Evolutionary conservation across 2,113 vertebrate species (phyloP), one percentile per base, ranked within the genome.

Genomic region (Eptesicus fuscus): DNA sequence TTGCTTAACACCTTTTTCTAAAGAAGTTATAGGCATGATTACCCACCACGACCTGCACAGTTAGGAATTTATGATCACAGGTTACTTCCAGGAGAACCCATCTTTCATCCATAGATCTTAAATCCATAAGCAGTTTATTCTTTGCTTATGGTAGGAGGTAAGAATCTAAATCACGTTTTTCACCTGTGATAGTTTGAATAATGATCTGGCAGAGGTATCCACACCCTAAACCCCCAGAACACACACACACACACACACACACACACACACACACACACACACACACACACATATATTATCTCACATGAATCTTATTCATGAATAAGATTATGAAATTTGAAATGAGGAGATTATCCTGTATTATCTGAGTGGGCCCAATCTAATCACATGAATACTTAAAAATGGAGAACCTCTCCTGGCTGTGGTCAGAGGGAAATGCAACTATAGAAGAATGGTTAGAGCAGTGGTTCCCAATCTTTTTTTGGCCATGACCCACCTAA

Each of bases 91-190:
- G 1, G 17, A 61, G 37, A 82, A 80, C 9, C 35, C 16, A 5
- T 42, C 37, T 61, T 42, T 82, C 10, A 17, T 42, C 14, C 56
- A 82, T 25, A 82, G 35, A 44, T 83, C 28, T 91, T 90, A 65
- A 90, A 92, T 77, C 53, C 30, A 70, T 80, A 51, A 71, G 28
- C 61, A 80, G 79, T 80, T 90, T 83, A 71, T 90, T 92, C 30
- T 88, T 94, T 93, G n/a, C 73, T 88, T 85, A 77, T 35, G 6
- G 80, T 47, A 9, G 76, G 30, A 90, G 18, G 37, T 37, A 47
- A n/a, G n/a, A 37, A 67, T 79, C 25, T 47, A 61, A 89, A 69
- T 1, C 42, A 32, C 65, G 11, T 74, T 63, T 87, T 83, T n/a
- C 37, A 59, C 10, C 12, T 53, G 13, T 61, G 11, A 30, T 70